Evolutionary conservation across 2,888 invertebrate species (phyloP).

Genomic region (Bruchidius siliquastri): DNA sequence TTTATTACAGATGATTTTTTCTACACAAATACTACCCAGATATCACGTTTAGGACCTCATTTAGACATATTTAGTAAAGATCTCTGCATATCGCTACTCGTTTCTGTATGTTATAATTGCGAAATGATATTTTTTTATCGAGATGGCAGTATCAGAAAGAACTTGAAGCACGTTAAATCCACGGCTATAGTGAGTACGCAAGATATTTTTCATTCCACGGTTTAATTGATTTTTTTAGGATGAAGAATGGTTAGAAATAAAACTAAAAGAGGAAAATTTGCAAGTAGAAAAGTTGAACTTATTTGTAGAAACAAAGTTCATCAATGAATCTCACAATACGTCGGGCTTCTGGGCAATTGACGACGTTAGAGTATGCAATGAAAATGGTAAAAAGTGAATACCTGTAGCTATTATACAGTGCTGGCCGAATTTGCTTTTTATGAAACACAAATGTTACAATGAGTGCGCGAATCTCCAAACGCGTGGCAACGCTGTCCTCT

Average conservation of each 20-base stretch:
- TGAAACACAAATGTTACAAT: no score
- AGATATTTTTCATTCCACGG: neutral
- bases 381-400: conserved; percentile 33
- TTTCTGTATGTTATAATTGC: conserved; percentile 36
- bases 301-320: conserved; percentile 37
- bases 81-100: conserved; percentile 36
- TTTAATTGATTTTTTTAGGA: conserved; percentile 20
- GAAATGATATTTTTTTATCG: conserved; percentile 35
- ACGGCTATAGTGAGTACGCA: conserved; percentile 7
- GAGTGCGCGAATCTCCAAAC: no score
- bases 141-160: conserved; percentile 20
- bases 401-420: no score
- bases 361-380: conserved; percentile 38
- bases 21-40: conserved; percentile 34
- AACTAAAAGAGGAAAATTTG: conserved; percentile 36
- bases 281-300: conserved; percentile 31
- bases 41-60: conserved; percentile 36
- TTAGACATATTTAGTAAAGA: conserved; percentile 30
- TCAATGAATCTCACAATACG: conserved; percentile 17
- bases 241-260: conserved; percentile 35
- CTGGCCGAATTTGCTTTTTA: no score
- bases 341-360: conserved; percentile 42
- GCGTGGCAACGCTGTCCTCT: no score
- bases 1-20: conserved; percentile 37
- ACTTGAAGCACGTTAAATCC: conserved; percentile 27